Base-by-base conservation (phyloP, 2,797 vertebrate species). In the Oceanodroma leucorhoa region DNA sequence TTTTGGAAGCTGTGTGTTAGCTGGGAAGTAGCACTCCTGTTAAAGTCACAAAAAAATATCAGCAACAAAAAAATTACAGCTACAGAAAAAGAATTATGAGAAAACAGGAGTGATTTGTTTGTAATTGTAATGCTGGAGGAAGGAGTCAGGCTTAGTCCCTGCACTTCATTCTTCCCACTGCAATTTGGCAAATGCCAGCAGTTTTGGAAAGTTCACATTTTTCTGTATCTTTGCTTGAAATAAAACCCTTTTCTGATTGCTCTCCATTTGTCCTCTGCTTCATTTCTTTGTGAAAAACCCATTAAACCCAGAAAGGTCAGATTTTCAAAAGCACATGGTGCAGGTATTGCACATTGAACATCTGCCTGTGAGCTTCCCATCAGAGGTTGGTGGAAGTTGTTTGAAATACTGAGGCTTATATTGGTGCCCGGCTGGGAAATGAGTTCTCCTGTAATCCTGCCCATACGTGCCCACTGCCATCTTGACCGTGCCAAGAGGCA, bases 401-500 rank as follows among this genome's bases (percentile, higher is more conserved):
- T 40, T 64, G 60, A 40, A 86, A 5, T 36, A 22, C 58, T 50
- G 50, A 65, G 50, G 38, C 15, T 77, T 62, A 11, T 66, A 46
- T 22, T 24, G 60, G 34, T 43, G 20, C 36, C 54, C 57, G 48
- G 18, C 41, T 11, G 22, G 43, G 50, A 53, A 45, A 11, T 0
- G 5, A 51, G 53, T 20, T 19, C 23, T 45, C 36, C 16, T 30
- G 23, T 55, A 73, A 14, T 26, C n/a, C 34, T 65, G 40, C 43
- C n/a, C 2, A 0, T 16, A 18, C 1, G 0, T 40, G 34, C 9
- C 27, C 1, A 0, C 55, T 58, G 50, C 14, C 18, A 8, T 21
- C 43, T 66, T 45, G 18, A 3, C 40, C 1, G 1, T 26, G 21
- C 23, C 14, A 9, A 34, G 54, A 38, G 20, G 7, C 10, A 71